Evolutionary conservation across 64 coral and sea anemone species (phyloP).

Genomic region (Catalaphyllia jardinei): DNA sequence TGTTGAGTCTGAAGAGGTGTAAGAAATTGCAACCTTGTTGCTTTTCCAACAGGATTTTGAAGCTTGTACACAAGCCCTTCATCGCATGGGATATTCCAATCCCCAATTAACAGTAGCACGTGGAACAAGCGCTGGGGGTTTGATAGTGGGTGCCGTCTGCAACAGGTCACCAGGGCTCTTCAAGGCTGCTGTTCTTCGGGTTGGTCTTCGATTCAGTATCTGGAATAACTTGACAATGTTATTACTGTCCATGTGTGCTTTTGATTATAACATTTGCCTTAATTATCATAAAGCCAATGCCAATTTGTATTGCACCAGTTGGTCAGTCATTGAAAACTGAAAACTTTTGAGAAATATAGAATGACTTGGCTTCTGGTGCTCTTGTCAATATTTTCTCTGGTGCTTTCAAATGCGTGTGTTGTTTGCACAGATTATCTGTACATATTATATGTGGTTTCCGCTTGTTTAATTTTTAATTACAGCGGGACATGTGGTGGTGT

Average conservation of each 20-base stretch:
- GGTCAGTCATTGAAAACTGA: no score
- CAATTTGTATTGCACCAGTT: no score
- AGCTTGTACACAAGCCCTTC: slow-evolving; percentile 72
- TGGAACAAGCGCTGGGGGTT: slow-evolving; percentile 84
- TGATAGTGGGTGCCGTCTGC: slow-evolving; percentile 81
- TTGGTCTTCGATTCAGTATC: not conserved
- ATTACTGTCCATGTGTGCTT: not conserved
- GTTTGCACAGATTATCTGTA: no score
- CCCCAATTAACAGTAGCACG: slow-evolving; percentile 72
- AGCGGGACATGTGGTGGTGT: no score
- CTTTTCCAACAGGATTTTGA: slow-evolving; percentile 84
- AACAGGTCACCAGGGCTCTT: slow-evolving; percentile 83
- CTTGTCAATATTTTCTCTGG: no score
- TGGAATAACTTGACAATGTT: not conserved
- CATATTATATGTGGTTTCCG: no score
- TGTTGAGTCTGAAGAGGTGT: not conserved
- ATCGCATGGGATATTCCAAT: slow-evolving; percentile 77
- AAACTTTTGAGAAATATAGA: no score
- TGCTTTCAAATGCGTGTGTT: no score
- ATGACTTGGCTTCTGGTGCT: no score
- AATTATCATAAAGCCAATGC: no score
- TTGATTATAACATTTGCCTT: not conserved
- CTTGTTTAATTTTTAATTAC: no score
- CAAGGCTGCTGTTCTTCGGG: slow-evolving; percentile 88
- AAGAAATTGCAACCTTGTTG: not conserved